Percentiles rank a stretch among this genome's conserved stretches.
Conservation (phyloP, 1,140 invertebrate species). For the Periplaneta americana region DNA sequence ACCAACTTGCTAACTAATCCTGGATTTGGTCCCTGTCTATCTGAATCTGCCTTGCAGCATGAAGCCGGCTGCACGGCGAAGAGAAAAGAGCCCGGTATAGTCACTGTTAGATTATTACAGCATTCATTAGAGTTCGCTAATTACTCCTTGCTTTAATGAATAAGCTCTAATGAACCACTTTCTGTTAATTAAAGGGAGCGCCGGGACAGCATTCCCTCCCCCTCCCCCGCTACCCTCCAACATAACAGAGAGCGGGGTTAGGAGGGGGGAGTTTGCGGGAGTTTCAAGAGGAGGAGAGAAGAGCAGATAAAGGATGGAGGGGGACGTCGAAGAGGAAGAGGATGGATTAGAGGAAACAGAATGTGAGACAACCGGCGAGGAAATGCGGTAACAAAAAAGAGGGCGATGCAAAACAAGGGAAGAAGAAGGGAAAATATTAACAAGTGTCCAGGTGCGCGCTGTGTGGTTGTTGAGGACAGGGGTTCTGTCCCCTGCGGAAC, state of each 20-base stretch:
- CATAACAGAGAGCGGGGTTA: not conserved
- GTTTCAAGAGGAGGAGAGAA: slow-evolving; percentile 17
- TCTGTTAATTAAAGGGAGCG: slow-evolving; percentile 74
- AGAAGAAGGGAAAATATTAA: not conserved
- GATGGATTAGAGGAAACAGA: slow-evolving; percentile 11
- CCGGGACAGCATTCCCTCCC: slow-evolving; percentile 30
- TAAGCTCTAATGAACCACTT: slow-evolving; percentile 82
- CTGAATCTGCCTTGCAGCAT: not conserved
- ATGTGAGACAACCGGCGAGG: not conserved
- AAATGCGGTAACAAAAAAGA: not conserved
- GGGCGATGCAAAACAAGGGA: not conserved
- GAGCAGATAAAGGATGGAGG: not conserved
- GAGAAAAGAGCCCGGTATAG: slow-evolving; percentile 10
- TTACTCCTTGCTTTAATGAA: slow-evolving; percentile 82
- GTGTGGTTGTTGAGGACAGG: too few relatives aligned
- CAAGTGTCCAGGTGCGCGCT: too few relatives aligned
- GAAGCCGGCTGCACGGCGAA: not conserved
- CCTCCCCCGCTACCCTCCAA: slow-evolving; percentile 9
- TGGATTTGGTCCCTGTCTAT: not conserved
- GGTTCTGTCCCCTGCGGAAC: too few relatives aligned
- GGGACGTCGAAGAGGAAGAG: not conserved
- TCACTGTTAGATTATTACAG: slow-evolving; percentile 28
- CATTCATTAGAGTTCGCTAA: slow-evolving; percentile 77
- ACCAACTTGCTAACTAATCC: not conserved
- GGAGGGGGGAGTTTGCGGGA: slow-evolving; percentile 12